Percentiles rank a stretch among this genome's conserved stretches.
Conservation (phyloP, 2,113 vertebrate species). For the Isurus oxyrinchus region DNA sequence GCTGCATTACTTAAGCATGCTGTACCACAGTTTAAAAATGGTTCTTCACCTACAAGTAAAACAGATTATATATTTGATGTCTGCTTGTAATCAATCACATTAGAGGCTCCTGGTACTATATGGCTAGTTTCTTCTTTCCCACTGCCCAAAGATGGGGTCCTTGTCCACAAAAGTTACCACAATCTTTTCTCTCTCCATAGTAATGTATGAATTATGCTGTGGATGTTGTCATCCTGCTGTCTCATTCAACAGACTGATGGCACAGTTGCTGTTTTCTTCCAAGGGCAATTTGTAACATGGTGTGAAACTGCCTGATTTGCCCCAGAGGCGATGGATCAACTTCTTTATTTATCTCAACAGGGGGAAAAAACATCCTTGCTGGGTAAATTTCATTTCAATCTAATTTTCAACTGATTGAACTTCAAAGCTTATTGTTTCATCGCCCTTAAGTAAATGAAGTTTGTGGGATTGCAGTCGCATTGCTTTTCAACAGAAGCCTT, state of each 20-base stretch:
- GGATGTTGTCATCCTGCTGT: constrained; percentile 11
- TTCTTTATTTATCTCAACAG: constrained; percentile 5
- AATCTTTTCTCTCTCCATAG: not conserved
- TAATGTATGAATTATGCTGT: constrained; percentile 4
- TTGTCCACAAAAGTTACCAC: not conserved
- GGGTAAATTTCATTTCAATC: not conserved
- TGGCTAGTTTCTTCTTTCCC: not conserved
- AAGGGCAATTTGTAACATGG: constrained; percentile 16
- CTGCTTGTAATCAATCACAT: not conserved
- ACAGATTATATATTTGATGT: not conserved
- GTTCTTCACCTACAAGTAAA: not conserved
- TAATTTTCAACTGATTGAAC: constrained; percentile 3
- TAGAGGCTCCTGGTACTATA: too few relatives aligned
- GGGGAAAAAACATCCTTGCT: not conserved
- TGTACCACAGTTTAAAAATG: not conserved
- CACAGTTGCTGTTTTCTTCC: not conserved
- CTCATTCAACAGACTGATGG: constrained; percentile 5
- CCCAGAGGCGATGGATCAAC: constrained; percentile 23
- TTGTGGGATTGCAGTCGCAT: not conserved
- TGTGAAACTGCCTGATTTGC: constrained; percentile 6
- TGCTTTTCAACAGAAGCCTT: not conserved
- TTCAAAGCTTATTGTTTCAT: not conserved
- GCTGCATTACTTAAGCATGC: not conserved
- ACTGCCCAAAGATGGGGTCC: not conserved
- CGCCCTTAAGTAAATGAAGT: constrained; percentile 5